These are phyloP conservation scores for Orthonyx spaldingii DNA, from an alignment of 2,113 vertebrate genomes.

Conservation along the genomic window DNA sequence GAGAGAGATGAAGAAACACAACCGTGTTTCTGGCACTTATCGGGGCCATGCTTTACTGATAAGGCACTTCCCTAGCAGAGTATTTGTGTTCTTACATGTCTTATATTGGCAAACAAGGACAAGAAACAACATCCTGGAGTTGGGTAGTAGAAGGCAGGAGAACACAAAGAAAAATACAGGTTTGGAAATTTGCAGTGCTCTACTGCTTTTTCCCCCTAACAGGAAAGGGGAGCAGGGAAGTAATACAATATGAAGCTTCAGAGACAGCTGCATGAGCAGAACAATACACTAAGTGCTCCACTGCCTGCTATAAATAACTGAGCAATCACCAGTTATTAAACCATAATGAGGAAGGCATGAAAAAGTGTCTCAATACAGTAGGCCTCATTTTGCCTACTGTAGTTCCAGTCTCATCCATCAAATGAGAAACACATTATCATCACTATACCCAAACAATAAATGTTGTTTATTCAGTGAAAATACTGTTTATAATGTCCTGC, in stretches of 20 bases:
- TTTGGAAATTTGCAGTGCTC: background rate
- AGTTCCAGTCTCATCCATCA: constrained; percentile 5
- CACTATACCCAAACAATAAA: background rate
- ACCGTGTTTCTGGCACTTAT: background rate
- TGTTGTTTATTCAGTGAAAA: background rate
- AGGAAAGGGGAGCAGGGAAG: background rate
- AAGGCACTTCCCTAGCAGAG: background rate
- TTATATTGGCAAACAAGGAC: constrained; percentile 18
- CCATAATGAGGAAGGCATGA: constrained; percentile 37
- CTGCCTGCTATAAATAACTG: constrained; percentile 32
- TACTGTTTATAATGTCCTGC: background rate
- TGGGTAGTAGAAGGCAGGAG: background rate
- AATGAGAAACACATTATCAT: background rate
- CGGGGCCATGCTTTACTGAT: background rate
- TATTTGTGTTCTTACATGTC: background rate
- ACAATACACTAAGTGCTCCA: constrained; percentile 9
- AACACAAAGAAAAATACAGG: background rate
- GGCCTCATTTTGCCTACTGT: constrained; percentile 8
- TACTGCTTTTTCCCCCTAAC: background rate
- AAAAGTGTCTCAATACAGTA: background rate
- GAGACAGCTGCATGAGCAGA: constrained; percentile 30
- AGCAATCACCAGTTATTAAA: constrained; percentile 57
- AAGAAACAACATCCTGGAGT: background rate
- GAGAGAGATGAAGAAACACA: background rate
- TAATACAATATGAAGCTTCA: background rate